Conservation (phyloP, 2,888 invertebrate species). For the Mellilla xanthometata region DNA sequence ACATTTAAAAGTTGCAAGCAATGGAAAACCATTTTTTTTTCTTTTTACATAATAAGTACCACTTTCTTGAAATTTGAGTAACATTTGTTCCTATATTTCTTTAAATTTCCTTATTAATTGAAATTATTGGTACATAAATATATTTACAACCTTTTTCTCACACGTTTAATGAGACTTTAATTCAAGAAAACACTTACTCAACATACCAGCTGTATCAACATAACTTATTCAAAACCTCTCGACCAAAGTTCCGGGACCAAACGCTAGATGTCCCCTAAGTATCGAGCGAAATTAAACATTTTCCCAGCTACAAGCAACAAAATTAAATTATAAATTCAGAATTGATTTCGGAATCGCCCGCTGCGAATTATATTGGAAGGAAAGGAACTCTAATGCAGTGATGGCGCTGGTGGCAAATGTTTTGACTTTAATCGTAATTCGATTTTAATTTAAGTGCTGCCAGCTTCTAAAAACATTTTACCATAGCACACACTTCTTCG, state of each 20-base stretch:
- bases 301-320: slow-evolving; percentile 39
- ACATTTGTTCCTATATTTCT: no score
- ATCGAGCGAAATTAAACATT: slow-evolving; percentile 58
- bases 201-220: slow-evolving; percentile 1
- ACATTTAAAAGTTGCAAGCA: no score
- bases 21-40: no score
- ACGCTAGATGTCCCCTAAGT: slow-evolving; percentile 38
- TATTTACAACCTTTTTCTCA: no score
- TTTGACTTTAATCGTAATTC: slow-evolving; percentile 17
- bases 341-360: slow-evolving; percentile 58
- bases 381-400: slow-evolving; percentile 24
- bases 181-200: no score
- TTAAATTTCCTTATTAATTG: no score
- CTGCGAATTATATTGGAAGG: slow-evolving; percentile 53
- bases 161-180: no score
- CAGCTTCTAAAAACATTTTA: no score
- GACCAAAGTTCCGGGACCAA: slow-evolving; percentile 34
- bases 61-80: no score
- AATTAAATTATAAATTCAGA: slow-evolving; percentile 71
- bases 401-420: slow-evolving; percentile 11
- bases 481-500: no score
- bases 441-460: slow-evolving; percentile 10
- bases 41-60: no score
- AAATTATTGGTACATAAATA: no score
- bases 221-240: slow-evolving; percentile 26